Evolutionary conservation across 2,113 vertebrate genomes (phyloP), one percentile per base, ranked within the genome.

Genomic region (Silurus meridionalis): DNA sequence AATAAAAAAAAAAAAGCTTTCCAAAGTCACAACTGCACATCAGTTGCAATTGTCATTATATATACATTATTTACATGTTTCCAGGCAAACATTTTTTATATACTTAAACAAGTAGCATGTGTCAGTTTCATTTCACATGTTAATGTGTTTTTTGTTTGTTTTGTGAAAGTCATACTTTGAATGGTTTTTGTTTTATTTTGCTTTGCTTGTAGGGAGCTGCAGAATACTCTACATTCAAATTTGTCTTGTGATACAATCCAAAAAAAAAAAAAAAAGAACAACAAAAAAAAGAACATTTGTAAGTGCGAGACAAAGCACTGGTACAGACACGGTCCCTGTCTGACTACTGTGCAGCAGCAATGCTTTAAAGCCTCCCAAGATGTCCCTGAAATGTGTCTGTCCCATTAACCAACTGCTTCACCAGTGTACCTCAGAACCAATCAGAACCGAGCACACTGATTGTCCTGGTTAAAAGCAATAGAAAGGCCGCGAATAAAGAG

Each of bases 191-290:
- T 84, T 84, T 84, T 37, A 57, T 78, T 69, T 86, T 63, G 50
- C 87, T 85, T 91, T 88, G 92, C 93, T 85, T 72, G 90, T 91
- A 93, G 89, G 83, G 85, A 89, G 92, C 90, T 93, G 92, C 92
- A 89, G 87, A 91, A 91, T 94, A 90, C 93, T 96, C 96, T 97
- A 98, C 97, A 99, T 99, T 99, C 97, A 98, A 94, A 94, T 94
- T 93, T 95, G 96, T 97, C 97, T 96, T 95, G 95, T 96, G 94
- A 96, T 96, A 97, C 96, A 97, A 96, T 97, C 96, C 94, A 94
- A 92, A 94, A 88, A 92, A 94, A 89, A 91, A 92, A 37, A 37
- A 37, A 37, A 37, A 37, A 37, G 28, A 37, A 37, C 28, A 37
- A 37, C 28, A 37, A 37, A 37, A 37, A 2, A 37, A 37, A 37